These are phyloP conservation scores for Nebria salina DNA, from an alignment of 2,888 invertebrate species.

Conservation along the genomic window DNA sequence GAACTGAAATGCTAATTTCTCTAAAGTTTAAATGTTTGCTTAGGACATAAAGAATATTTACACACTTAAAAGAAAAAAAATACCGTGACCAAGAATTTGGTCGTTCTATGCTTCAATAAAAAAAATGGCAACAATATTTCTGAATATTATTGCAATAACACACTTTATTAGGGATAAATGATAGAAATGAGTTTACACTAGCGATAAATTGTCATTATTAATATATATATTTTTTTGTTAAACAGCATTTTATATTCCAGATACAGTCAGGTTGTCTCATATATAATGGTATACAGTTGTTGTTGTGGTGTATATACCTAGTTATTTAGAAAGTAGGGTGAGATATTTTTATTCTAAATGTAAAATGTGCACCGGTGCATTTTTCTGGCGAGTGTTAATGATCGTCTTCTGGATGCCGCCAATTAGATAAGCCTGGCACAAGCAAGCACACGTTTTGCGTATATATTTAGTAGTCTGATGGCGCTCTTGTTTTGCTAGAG, in stretches of 20 bases:
- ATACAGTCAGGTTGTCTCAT: neutral
- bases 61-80: too few species aligned
- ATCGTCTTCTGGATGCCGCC: conserved; percentile 16
- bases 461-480: conserved; percentile 10
- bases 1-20: neutral
- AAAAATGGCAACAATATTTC: too few species aligned
- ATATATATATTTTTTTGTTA: neutral
- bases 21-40: too few species aligned
- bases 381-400: conserved; percentile 20
- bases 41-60: too few species aligned
- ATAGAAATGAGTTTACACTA: too few species aligned
- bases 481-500: neutral
- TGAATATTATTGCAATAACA: neutral
- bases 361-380: conserved; percentile 14
- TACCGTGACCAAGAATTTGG: too few species aligned
- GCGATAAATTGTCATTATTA: neutral
- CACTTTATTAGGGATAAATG: neutral
- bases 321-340: conserved; percentile 15
- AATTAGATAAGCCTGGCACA: conserved; percentile 13
- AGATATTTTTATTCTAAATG: conserved; percentile 13
- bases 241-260: neutral
- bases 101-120: too few species aligned
- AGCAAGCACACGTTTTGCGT: neutral
- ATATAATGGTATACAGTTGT: neutral
- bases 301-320: neutral